phyloP scores from a whole-genome alignment of 2,888 invertebrate genomes.

The Cantharis rufa region DNA sequence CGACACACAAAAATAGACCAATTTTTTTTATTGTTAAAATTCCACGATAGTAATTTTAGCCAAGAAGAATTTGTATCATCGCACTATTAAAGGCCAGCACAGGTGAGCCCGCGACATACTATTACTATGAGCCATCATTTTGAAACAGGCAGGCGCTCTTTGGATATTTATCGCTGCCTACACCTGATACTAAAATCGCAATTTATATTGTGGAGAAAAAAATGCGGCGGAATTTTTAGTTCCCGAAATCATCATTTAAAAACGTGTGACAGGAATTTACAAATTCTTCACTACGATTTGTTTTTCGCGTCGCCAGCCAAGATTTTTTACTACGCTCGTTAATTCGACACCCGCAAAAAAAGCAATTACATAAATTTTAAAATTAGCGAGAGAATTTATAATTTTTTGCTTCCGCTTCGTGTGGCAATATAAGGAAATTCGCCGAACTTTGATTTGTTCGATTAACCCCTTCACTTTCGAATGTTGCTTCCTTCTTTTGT shows the following conservation, averaged over 20 bases:
- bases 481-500: not conserved
- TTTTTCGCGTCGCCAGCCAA: not conserved
- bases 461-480: not conserved
- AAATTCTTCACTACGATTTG: not conserved
- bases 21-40: not conserved
- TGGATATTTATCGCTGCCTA: not conserved
- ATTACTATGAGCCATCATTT: conserved; percentile 10
- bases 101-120: conserved; percentile 17
- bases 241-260: not conserved
- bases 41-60: conserved; percentile 13
- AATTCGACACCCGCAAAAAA: not conserved
- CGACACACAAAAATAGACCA: not conserved
- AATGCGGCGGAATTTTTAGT: not conserved
- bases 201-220: not conserved
- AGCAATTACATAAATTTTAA: not conserved
- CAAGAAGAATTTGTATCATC: conserved; percentile 7
- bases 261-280: not conserved
- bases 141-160: not conserved
- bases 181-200: not conserved
- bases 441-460: not conserved
- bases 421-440: not conserved
- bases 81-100: conserved; percentile 19
- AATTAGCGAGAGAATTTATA: not conserved
- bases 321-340: not conserved
- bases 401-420: not conserved